These are phyloP conservation scores for Tyria jacobaeae DNA, from an alignment of 2,888 invertebrate species.

Conservation along the genomic window DNA sequence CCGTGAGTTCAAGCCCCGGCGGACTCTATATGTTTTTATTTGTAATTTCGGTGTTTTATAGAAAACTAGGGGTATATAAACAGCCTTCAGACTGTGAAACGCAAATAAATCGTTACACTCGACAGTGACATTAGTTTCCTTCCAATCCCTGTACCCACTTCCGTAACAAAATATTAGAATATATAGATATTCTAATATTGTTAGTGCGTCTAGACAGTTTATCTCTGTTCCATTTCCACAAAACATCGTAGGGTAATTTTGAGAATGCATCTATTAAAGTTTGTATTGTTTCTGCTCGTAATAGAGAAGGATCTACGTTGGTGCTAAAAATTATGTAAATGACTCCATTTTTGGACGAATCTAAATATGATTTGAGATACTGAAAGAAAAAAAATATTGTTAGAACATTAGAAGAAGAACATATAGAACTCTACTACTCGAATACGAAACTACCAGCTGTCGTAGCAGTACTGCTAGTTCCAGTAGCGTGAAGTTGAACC, in stretches of 20 bases:
- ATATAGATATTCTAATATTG: constrained; percentile 65
- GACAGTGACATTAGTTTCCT: too few species aligned
- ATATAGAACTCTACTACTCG: neutral
- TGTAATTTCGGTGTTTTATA: too few species aligned
- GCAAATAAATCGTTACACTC: too few species aligned
- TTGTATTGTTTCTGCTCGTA: constrained; percentile 57
- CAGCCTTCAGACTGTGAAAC: too few species aligned
- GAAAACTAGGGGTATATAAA: too few species aligned
- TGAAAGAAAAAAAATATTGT: constrained; percentile 39
- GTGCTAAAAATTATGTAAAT: constrained; percentile 70
- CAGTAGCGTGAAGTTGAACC: too few species aligned
- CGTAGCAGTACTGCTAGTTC: too few species aligned
- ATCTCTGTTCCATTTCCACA: constrained; percentile 73
- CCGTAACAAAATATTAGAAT: too few species aligned
- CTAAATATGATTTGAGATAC: constrained; percentile 65
- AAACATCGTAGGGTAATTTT: constrained; percentile 66
- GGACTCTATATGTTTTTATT: too few species aligned
- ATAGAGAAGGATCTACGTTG: constrained; percentile 58
- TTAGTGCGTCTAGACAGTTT: constrained; percentile 52
- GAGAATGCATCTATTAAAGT: constrained; percentile 64
- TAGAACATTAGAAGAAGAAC: neutral
- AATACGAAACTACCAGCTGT: neutral
- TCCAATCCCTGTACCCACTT: too few species aligned
- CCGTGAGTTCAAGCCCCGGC: too few species aligned
- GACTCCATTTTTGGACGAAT: constrained; percentile 66